Percentiles rank a stretch among this genome's conserved stretches.
These are phyloP conservation scores for Drosophila nr. fundita DNA, from an alignment of 2,888 invertebrate species.

Conservation along the genomic window DNA sequence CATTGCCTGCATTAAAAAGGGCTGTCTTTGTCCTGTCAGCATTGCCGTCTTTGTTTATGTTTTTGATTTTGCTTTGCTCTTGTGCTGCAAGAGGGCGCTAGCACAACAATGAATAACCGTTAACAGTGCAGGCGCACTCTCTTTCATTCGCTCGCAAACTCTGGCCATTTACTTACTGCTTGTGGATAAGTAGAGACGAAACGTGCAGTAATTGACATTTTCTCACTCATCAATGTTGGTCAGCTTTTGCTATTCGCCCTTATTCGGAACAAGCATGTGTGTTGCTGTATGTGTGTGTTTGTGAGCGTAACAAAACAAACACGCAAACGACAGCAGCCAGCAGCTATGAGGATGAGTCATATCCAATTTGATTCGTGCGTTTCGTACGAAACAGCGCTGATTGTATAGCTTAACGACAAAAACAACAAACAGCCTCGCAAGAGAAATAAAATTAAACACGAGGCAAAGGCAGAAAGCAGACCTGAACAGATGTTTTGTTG, in stretches of 20 bases:
- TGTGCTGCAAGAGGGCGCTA: constrained; percentile 1
- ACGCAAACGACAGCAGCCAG: constrained; percentile 19
- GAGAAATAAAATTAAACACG: constrained; percentile 63
- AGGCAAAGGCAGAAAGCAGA: constrained; percentile 24
- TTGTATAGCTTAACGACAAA: constrained; percentile 56
- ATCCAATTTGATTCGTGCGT: constrained; percentile 67
- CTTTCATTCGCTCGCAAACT: neutral
- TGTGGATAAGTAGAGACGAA: neutral
- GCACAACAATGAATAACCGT: constrained; percentile 14
- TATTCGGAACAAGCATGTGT: constrained; percentile 13
- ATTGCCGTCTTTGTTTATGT: constrained; percentile 44
- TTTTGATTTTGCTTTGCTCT: constrained; percentile 12
- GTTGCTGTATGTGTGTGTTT: constrained; percentile 6
- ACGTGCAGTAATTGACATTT: constrained; percentile 44
- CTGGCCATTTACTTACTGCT: constrained; percentile 5
- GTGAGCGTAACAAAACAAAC: neutral
- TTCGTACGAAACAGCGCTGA: constrained; percentile 76
- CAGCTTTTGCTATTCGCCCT: constrained; percentile 29
- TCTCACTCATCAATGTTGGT: constrained; percentile 26
- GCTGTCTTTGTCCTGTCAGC: constrained; percentile 47
- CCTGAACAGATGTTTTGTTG: constrained; percentile 45
- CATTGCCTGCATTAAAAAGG: constrained; percentile 28
- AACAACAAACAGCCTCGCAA: constrained; percentile 26
- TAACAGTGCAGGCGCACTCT: constrained; percentile 9
- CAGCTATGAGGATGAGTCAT: constrained; percentile 69